These are phyloP conservation scores for Macrotus californicus DNA, from an alignment of 2,113 vertebrate genomes.

Conservation along the genomic window DNA sequence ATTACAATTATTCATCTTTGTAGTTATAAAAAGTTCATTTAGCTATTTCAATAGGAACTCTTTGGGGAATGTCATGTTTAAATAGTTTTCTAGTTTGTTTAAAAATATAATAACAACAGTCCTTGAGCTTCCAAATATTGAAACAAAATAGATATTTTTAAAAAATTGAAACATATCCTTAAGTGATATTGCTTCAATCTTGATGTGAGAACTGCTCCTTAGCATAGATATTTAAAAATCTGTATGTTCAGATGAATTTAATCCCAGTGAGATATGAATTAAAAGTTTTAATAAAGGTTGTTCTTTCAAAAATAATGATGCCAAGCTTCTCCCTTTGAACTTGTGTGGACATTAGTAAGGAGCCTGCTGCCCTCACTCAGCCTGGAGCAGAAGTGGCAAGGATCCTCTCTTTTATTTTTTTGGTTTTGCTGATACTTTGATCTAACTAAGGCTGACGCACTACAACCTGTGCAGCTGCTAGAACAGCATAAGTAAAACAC, in stretches of 20 bases:
- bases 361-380: neutral
- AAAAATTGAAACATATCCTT: neutral
- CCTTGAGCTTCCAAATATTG: neutral
- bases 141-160: neutral
- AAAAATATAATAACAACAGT: neutral
- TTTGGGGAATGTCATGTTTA: neutral
- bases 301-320: neutral
- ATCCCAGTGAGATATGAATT: neutral
- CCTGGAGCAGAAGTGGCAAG: neutral
- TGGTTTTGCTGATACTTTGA: neutral
- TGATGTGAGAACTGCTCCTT: neutral
- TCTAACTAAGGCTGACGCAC: neutral
- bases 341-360: neutral
- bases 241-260: neutral
- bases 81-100: neutral
- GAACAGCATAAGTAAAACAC: conserved; percentile 50
- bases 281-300: neutral
- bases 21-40: neutral
- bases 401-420: neutral
- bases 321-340: neutral
- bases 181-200: neutral
- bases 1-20: neutral
- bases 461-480: neutral
- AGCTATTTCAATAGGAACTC: neutral
- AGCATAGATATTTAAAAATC: neutral